phyloP scores from a whole-genome alignment of 2,797 vertebrate species.

The Hemitrygon akajei region DNA sequence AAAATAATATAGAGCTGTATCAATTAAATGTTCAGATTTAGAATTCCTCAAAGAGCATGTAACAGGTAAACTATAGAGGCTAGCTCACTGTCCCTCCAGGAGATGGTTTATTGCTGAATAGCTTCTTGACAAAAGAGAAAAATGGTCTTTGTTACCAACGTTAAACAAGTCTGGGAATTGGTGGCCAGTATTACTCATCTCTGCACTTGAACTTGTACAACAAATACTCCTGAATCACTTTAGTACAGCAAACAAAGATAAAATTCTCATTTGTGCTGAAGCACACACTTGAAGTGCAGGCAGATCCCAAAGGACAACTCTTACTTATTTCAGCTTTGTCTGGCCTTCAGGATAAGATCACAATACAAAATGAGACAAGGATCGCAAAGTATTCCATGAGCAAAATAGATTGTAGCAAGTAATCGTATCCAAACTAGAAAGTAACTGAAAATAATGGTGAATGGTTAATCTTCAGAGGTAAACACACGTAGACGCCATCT shows the following conservation, averaged over 20 bases:
- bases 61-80: background rate
- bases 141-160: background rate
- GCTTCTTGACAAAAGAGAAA: background rate
- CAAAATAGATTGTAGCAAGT: background rate
- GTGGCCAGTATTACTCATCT: too few relatives aligned
- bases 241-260: too few relatives aligned
- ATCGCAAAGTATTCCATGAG: background rate
- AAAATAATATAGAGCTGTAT: background rate
- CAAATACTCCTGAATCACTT: too few relatives aligned
- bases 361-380: background rate
- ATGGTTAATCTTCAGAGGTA: too few relatives aligned
- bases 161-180: too few relatives aligned
- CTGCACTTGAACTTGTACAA: too few relatives aligned
- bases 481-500: too few relatives aligned
- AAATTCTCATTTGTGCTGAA: background rate
- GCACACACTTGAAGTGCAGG: background rate
- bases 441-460: background rate
- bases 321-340: background rate
- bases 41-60: constrained; percentile 8
- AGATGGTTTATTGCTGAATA: background rate
- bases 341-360: background rate
- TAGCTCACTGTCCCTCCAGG: background rate
- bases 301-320: background rate
- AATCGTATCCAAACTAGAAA: background rate
- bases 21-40: background rate